Conservation (phyloP, 2,113 vertebrate genomes). For the Thalassoma bifasciatum region DNA sequence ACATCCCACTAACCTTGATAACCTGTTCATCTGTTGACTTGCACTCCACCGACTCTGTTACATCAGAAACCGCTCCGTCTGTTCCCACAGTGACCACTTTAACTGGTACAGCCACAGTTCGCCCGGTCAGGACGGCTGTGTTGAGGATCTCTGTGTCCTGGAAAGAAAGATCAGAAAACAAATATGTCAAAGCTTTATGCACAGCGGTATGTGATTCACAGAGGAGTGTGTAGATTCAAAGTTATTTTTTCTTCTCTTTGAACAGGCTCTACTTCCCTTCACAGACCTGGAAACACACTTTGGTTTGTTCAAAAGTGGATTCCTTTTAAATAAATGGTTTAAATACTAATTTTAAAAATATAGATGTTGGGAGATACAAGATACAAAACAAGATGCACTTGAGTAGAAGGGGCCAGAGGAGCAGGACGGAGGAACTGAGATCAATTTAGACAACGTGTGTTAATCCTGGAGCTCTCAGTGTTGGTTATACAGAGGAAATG, state of each 20-base stretch:
- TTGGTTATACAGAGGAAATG: slow-evolving; percentile 46
- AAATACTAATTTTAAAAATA: not conserved
- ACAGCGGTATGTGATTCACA: too few relatives aligned
- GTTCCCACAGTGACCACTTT: slow-evolving; percentile 92
- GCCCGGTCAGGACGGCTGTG: slow-evolving; percentile 93
- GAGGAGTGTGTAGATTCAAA: too few relatives aligned
- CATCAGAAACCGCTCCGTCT: slow-evolving; percentile 86
- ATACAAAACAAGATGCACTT: slow-evolving; percentile 50
- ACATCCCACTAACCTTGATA: slow-evolving; percentile 87
- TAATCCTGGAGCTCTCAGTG: slow-evolving; percentile 65
- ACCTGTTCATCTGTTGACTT: slow-evolving; percentile 89
- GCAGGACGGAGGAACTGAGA: slow-evolving; percentile 72
- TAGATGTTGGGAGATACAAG: too few relatives aligned
- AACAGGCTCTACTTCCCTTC: too few relatives aligned
- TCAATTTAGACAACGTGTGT: slow-evolving; percentile 75
- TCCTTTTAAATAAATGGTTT: too few relatives aligned
- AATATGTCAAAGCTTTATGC: not conserved
- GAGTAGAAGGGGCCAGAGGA: slow-evolving; percentile 50
- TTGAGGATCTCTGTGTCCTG: slow-evolving; percentile 96
- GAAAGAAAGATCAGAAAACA: slow-evolving; percentile 12
- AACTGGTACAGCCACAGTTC: slow-evolving; percentile 89
- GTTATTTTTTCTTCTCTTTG: too few relatives aligned
- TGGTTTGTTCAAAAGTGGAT: too few relatives aligned
- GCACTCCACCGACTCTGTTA: slow-evolving; percentile 94
- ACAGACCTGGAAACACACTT: too few relatives aligned